Evolutionary conservation across 2,113 vertebrate genomes (phyloP).

Genomic region (Struthidea cinerea): DNA sequence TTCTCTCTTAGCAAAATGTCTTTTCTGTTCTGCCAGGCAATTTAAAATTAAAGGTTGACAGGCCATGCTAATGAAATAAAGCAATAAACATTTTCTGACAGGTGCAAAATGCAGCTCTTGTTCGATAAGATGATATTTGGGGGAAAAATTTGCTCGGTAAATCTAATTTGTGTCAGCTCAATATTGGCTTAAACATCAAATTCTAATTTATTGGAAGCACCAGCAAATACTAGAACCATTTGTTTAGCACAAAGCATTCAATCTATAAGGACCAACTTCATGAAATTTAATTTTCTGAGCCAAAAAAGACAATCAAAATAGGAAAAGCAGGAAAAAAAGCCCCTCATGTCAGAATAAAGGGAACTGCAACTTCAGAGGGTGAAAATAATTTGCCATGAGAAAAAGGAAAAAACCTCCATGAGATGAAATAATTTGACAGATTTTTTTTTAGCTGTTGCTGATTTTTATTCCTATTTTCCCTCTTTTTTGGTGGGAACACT

Average conservation of each 20-base stretch:
- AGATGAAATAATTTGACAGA: background rate
- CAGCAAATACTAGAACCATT: slow-evolving; percentile 20
- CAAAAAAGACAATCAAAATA: background rate
- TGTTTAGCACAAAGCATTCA: slow-evolving; percentile 47
- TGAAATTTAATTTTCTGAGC: slow-evolving; percentile 57
- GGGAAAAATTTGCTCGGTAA: slow-evolving; percentile 36
- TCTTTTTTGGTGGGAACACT: background rate
- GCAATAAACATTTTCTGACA: slow-evolving; percentile 48
- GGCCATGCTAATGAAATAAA: slow-evolving; percentile 62
- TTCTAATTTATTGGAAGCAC: slow-evolving; percentile 60
- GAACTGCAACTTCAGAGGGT: background rate
- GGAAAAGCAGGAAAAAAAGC: background rate
- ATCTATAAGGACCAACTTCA: slow-evolving; percentile 46
- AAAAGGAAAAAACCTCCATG: background rate
- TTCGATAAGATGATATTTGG: slow-evolving; percentile 37
- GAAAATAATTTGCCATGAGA: background rate
- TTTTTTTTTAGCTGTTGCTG: background rate
- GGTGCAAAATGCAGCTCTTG: slow-evolving; percentile 23
- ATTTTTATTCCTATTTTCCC: background rate
- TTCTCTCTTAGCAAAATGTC: background rate
- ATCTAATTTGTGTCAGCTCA: slow-evolving; percentile 59
- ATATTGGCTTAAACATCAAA: slow-evolving; percentile 33
- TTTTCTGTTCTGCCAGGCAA: slow-evolving; percentile 8
- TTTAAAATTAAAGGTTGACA: slow-evolving; percentile 50
- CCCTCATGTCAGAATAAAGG: background rate